Evolutionary conservation across 2,113 vertebrate species (phyloP), one percentile per base, ranked within the genome.

Genomic region (Ophiodon elongatus): DNA sequence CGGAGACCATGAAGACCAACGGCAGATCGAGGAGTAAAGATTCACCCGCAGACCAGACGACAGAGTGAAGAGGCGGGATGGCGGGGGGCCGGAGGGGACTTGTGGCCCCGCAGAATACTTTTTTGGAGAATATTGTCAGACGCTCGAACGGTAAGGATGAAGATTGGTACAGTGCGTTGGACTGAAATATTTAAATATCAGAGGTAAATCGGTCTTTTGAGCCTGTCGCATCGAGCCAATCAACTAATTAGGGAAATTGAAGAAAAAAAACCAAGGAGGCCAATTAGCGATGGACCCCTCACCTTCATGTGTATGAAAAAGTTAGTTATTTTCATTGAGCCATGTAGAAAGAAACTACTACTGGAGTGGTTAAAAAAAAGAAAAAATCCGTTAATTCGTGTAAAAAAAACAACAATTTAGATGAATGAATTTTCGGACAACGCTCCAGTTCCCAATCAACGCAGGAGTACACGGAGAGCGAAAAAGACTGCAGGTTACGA

Each of bases 91-190:
- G 97, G 89, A 95, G 97, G 92, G 97, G 98, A 95, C 97, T 99
- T 91, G 97, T 98, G 95, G 98, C 98, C 89, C 97, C 98, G 56
- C 97, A 98, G 81, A 98, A 99, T 94, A 99, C 97, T 91, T 98
- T 99, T 90, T 93, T 99, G 95, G 98, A 99, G 94, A 98, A 98
- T 83, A 98, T 99, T 83, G 98, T 99, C 88, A 95, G 98, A 84
- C 95, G 97, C 79, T 99, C 97, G 79, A 98, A 97, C 93, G 98
- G 98, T 98, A 95, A 98, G 95, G 43, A 70, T 92, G 5, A 86
- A 15, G 33, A 43, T 73, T 19, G 4, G 54, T 56, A 39, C 41
- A 0, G 6, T 33, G 4, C 6, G 6, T 19, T 27, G 4, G 52
- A 3, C 7, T 9, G 33, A 8, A 2, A 52, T 21, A 56, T 69